Base-by-base conservation (phyloP, 2,888 invertebrate species). In the Cataglyphis altisquamis region DNA sequence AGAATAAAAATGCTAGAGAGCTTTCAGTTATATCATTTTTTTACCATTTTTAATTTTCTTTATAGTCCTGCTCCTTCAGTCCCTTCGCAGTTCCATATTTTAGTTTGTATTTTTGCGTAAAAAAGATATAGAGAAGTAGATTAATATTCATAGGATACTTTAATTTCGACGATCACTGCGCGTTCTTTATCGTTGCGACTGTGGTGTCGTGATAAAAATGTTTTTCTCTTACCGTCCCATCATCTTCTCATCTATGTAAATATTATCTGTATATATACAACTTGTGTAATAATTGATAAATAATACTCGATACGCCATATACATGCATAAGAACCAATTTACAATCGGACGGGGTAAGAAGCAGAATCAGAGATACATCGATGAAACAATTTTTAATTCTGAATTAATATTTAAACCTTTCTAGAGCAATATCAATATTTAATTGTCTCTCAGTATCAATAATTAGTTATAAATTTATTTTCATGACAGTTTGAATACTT, bases 1-100 rank as follows among this genome's bases (percentile, higher is more conserved):
- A 94, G 88, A 94, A 94, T 94, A 94, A 94, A 94, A 90, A 91
- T 90, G 86, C 90, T 92, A 92, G 91, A 92, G 91, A 93, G 91
- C 93, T 92, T 94, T 93, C 86, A 92, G 91, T 94, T 93, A 87
- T 80, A 89, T 89, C 86, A 70, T 41, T 67, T 84, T 70, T 88
- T 89, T 87, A 48, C 1, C 48, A 18, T 83, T 64, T 88, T 90
- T 88, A 6, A 78, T 90, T 90, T 86, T 72, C 89, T 88, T 70
- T 70, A 12, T 48, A 41, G 21, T 82, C 41, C 78, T 9, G 25
- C 12, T 60, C 83, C 83, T 84, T 64, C 4, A 48, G 80, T 84
- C 83, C 78, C 32, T 83, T 67, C 77, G 52, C 45, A 60, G 12
- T 48, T 12, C n/a, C 25, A 9, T 4, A 63, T 39, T 82, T 67